phyloP scores from a whole-genome alignment of 2,113 vertebrate species.

The Pandion haliaetus region DNA sequence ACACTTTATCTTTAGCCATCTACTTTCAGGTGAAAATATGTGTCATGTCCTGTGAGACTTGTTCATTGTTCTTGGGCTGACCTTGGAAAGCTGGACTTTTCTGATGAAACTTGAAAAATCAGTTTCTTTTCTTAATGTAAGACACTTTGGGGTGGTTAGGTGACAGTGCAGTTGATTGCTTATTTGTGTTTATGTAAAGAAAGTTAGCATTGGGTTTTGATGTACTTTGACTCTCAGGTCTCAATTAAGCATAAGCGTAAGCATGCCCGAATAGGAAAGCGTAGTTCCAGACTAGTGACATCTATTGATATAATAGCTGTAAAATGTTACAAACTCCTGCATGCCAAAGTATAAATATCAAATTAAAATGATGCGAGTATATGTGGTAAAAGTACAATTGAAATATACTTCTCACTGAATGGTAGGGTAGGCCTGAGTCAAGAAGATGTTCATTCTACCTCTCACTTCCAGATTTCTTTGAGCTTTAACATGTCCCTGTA shows the following conservation, averaged over 20 bases:
- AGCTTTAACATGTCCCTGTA: conserved; percentile 16
- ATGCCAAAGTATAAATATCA: neutral
- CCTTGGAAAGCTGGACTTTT: neutral
- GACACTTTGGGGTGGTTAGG: neutral
- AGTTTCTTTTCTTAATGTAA: neutral
- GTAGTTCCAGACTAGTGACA: neutral
- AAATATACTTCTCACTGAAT: neutral
- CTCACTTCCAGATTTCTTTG: conserved; percentile 24
- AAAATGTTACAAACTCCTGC: neutral
- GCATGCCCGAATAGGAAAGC: neutral
- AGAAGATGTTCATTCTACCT: conserved; percentile 21
- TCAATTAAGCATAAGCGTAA: neutral
- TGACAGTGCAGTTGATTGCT: neutral
- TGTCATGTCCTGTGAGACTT: neutral
- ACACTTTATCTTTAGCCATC: neutral
- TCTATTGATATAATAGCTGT: neutral
- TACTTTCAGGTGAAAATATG: neutral
- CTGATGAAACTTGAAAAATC: neutral
- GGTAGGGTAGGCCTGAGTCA: neutral
- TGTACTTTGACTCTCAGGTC: neutral
- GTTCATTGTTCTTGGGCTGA: neutral
- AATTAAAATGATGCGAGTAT: neutral
- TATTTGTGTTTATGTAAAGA: neutral
- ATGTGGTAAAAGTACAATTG: neutral
- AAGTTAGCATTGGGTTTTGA: neutral